Evolutionary conservation across 1,140 invertebrate species (phyloP), one percentile per base, ranked within the genome.

Genomic region (Drosophila elegans): DNA sequence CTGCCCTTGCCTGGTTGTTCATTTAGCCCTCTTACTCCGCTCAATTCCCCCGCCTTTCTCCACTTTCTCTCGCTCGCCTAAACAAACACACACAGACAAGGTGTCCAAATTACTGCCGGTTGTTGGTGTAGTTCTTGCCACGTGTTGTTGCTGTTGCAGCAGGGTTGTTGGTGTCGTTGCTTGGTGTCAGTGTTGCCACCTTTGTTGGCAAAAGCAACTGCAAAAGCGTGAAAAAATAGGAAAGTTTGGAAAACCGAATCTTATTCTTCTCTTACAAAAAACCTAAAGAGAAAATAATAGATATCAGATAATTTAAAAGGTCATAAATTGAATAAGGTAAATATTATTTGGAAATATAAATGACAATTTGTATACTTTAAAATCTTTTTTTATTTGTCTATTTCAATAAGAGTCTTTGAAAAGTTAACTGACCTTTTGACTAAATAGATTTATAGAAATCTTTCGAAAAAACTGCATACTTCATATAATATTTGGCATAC

Each of bases 51-150:
- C 36, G 9, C 4, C 34, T 13, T 21, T 42, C 29, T 10, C 44
- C 11, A 25, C 29, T 12, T 38, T 45, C 42, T n/a, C 36, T 34
- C 36, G 13, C 63, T 13, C 11, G 41, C 36, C 66, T 71, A 77
- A 89, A 72, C 84, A 88, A 54, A 68, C 74, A 80, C 54, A 73
- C 72, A 56, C 44, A 57, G 46, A 66, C 76, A 89, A 88, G 75
- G 79, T 83, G 83, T 54, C 83, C 83, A 88, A 88, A 88, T 88
- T 88, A 88, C 83, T 88, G 83, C 79, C 72, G 82, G 69, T 81
- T 59, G 67, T 52, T 81, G 60, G 46, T 46, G 71, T 29, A 41
- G 66, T 42, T 42, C 21, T 13, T 54, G 39, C 49, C 49, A 52
- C 44, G 34, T 67, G 41, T 34, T 60, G 32, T 54, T 77, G 57